Evolutionary conservation across 2,113 vertebrate species (phyloP).

Genomic region (Chaetodon auriga): DNA sequence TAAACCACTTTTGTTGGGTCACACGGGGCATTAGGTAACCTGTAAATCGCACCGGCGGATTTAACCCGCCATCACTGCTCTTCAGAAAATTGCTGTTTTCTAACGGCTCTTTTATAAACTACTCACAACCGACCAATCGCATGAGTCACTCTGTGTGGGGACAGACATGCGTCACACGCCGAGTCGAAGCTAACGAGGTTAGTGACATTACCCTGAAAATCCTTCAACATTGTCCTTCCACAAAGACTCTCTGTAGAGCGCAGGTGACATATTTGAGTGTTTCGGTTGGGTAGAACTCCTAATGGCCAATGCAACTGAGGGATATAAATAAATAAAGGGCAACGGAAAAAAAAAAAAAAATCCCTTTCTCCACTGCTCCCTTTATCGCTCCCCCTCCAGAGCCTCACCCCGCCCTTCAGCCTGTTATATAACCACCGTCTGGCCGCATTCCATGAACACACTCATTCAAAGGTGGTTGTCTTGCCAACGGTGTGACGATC

Average conservation of each 20-base stretch:
- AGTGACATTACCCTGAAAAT: slow-evolving; percentile 26
- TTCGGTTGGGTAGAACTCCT: slow-evolving; percentile 36
- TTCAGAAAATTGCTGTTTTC: slow-evolving; percentile 58
- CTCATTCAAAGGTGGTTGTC: slow-evolving; percentile 84
- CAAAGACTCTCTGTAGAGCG: slow-evolving; percentile 4
- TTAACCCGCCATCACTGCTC: slow-evolving; percentile 53
- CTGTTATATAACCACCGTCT: slow-evolving; percentile 85
- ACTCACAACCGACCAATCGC: slow-evolving; percentile 44
- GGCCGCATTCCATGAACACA: slow-evolving; percentile 82
- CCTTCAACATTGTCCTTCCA: not conserved
- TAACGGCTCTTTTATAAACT: slow-evolving; percentile 59
- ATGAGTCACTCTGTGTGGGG: slow-evolving; percentile 37
- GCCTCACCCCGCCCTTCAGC: slow-evolving; percentile 62
- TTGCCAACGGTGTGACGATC: slow-evolving; percentile 72
- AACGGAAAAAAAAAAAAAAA: slow-evolving; percentile 71
- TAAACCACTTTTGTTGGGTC: slow-evolving; percentile 65
- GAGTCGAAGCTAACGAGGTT: slow-evolving; percentile 26
- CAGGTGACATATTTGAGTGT: slow-evolving; percentile 34
- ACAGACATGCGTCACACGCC: slow-evolving; percentile 51
- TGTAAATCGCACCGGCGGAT: slow-evolving; percentile 54
- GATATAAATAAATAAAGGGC: slow-evolving; percentile 79
- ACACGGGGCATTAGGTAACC: slow-evolving; percentile 76
- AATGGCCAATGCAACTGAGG: slow-evolving; percentile 27
- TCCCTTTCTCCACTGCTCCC: slow-evolving; percentile 64
- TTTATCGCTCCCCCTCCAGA: slow-evolving; percentile 62